Evolutionary conservation across 2,113 vertebrate species (phyloP).

Genomic region (Gadus chalcogrammus): DNA sequence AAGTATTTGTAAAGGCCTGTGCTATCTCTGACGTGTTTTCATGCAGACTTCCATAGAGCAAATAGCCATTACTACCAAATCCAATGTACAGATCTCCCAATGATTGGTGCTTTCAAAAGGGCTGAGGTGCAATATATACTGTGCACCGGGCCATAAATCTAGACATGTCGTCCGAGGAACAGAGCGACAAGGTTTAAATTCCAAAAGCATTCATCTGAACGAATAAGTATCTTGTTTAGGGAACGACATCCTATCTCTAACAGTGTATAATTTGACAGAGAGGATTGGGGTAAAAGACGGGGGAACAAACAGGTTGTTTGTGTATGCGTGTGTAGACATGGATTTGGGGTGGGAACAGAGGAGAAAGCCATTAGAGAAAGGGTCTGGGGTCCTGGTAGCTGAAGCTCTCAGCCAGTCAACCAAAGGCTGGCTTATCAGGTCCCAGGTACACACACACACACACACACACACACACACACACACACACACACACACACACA

Average conservation of each 20-base stretch:
- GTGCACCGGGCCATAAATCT: too few species aligned
- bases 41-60: too few species aligned
- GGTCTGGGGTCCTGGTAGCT: slow-evolving; percentile 32
- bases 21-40: too few species aligned
- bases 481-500: neutral
- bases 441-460: slow-evolving; percentile 22
- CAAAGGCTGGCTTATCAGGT: slow-evolving; percentile 36
- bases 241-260: slow-evolving; percentile 8
- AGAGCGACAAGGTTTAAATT: too few species aligned
- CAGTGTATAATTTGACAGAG: slow-evolving; percentile 26
- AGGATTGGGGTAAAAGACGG: slow-evolving; percentile 5
- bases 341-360: neutral
- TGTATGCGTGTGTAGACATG: neutral
- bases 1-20: too few species aligned
- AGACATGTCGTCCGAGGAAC: too few species aligned
- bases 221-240: neutral
- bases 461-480: neutral
- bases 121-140: too few species aligned
- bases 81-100: too few species aligned
- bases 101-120: too few species aligned
- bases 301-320: too few species aligned
- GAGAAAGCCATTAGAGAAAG: slow-evolving; percentile 31
- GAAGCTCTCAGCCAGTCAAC: slow-evolving; percentile 34
- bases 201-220: too few species aligned
- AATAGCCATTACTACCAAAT: too few species aligned